Evolutionary conservation across 2,113 vertebrate species (phyloP).

Genomic region (Isichthys henryi): DNA sequence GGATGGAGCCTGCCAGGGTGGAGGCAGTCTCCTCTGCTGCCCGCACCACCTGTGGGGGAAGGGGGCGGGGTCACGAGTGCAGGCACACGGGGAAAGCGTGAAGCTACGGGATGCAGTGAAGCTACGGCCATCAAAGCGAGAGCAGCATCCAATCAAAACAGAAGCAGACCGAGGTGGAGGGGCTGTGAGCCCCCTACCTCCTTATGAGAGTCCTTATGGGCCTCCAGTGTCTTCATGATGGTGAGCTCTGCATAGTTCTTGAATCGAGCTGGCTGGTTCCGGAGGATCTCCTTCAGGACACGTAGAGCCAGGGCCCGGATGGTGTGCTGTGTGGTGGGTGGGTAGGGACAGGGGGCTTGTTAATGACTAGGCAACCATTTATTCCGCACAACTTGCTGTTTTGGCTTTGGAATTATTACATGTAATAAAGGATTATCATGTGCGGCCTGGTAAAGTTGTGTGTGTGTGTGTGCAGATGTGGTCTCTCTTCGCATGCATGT

Average conservation of each 20-base stretch:
- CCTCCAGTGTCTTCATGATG: constrained; percentile 98
- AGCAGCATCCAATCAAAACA: not conserved
- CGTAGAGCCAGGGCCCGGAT: constrained; percentile 86
- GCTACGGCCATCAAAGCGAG: not conserved
- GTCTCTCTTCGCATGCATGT: not conserved
- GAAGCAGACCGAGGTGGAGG: not conserved
- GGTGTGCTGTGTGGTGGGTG: constrained; percentile 67
- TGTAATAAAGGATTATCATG: not conserved
- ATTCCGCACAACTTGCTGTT: not conserved
- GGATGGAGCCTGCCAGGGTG: constrained; percentile 86
- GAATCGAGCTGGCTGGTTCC: constrained; percentile 91
- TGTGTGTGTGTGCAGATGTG: not conserved
- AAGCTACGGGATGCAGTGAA: not conserved
- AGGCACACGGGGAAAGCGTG: not conserved
- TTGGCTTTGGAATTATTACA: not conserved
- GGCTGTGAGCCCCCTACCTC: constrained; percentile 64
- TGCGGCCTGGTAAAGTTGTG: not conserved
- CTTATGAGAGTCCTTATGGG: constrained; percentile 97
- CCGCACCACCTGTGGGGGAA: constrained; percentile 75
- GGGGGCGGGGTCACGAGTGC: not conserved
- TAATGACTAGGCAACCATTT: not conserved
- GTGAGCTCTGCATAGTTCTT: constrained; percentile 96
- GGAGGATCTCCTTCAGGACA: constrained; percentile 91
- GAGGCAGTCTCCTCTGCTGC: constrained; percentile 93
- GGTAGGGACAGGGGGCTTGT: not conserved